Base-by-base conservation (phyloP, 2,797 vertebrate species). In the Agapornis canus region DNA sequence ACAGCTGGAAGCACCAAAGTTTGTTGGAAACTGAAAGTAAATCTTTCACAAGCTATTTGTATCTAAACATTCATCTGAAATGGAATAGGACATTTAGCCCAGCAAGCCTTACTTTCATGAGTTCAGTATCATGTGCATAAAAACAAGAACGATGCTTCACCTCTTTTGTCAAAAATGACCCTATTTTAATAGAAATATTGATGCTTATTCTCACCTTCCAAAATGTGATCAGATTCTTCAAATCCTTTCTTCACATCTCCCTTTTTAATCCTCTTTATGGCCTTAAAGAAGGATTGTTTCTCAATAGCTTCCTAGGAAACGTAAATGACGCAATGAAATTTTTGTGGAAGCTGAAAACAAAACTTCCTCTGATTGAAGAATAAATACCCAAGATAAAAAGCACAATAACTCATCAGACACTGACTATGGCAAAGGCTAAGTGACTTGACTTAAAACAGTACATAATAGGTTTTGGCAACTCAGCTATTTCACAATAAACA, bases 171-270 rank as follows among this genome's bases (percentile, higher is more conserved):
- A 83, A 9, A 43, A 84, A 45, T 7, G 9, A 35, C 21, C 9
- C 8, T 75, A 15, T 25, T 82, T 48, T 11, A 57, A 68, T 81
- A 71, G 2, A 26, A 52, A 16, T 26, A 40, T 49, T 71, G 63
- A 32, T 51, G 25, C 5, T 63, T 63, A 86, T 87, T 86, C 91
- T 97, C 72, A 99, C 99, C 99, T 97, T 99, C 98, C 85, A 99
- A 91, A 82, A 99, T 92, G 60, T 99, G 98, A 96, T 99, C 99
- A 7, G 99, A 98, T 94, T 99, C 98, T 72, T 98, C 97, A 97
- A 99, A 99, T 13, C 99, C 99, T 71, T 98, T 97, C 76, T 98
- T 97, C 70, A 99, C 93, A 86, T 99, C 97, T 94, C 99, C 99
- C 22, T 97, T 98, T 92, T 99, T 98, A 20, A 99, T 97, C 90